A percentile compares a stretch with the other conserved stretches of the same genome.
Evolutionary conservation across 2,888 invertebrate genomes (phyloP).

Genomic region (Kryphioiulus occultus): DNA sequence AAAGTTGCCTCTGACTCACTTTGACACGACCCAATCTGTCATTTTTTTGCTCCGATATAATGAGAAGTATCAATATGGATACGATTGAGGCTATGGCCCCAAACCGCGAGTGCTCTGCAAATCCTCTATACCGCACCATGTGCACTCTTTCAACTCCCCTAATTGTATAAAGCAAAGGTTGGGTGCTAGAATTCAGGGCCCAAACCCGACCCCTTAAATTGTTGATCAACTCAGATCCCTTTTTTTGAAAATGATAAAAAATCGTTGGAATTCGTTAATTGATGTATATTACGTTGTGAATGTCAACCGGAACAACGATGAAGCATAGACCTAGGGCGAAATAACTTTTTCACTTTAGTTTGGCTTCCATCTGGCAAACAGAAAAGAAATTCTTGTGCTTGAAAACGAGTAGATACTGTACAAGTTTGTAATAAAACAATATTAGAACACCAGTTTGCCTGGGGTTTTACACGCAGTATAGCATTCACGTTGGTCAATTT

Average conservation of each 20-base stretch:
- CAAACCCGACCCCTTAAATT: background rate
- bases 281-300: background rate
- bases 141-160: constrained; percentile 33
- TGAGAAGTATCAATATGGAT: constrained; percentile 40
- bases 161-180: constrained; percentile 4
- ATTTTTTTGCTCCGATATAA: constrained; percentile 29
- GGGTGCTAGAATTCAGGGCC: background rate
- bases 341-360: background rate
- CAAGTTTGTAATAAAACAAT: too few species aligned
- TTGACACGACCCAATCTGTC: constrained; percentile 38
- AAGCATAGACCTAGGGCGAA: background rate
- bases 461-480: too few species aligned
- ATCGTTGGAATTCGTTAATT: background rate
- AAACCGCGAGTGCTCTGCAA: background rate
- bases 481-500: too few species aligned
- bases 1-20: constrained; percentile 32
- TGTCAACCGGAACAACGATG: background rate
- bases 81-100: constrained; percentile 40
- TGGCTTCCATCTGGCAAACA: background rate
- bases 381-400: too few species aligned
- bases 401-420: too few species aligned
- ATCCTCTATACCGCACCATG: background rate
- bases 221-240: constrained; percentile 1
- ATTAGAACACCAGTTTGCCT: too few species aligned
- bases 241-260: background rate